Evolutionary conservation across 2,113 vertebrate genomes (phyloP), one percentile per base, ranked within the genome.

Genomic region (Philantomba maxwellii): DNA sequence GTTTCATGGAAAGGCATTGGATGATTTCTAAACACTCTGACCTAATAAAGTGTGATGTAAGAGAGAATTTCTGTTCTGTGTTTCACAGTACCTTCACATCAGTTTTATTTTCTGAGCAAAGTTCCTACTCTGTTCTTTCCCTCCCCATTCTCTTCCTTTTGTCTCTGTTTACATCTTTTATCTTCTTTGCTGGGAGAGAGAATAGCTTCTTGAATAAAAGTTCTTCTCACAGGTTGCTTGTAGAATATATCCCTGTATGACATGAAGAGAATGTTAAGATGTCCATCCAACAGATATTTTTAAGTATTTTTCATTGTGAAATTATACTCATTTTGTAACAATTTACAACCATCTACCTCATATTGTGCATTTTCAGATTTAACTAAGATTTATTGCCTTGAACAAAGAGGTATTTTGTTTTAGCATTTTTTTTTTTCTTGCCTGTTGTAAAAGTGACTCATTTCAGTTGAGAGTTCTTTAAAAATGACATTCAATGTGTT

Each of bases 341-440:
- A 5, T 45, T 94, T 83, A 58, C 89, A 96, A 83, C 57, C 33
- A 36, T 26, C 53, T 93, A 45, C 19, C n/a, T 45, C 43, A 86
- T 58, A 36, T 78, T 49, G 11, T 39, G 15, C 70, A 77, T 21
- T 92, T 55, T 92, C 43, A 70, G 9, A 85, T 87, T 93, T 84
- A 90, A 93, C 43, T 82, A 89, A 94, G n/a, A 30, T 83, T 87
- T 80, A 17, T 91, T 91, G 10, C 16, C 53, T 55, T 55, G 45
- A 94, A 73, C 21, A 87, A 91, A 86, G n/a, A 51, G 28, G 21
- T 83, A 58, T 83, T 96, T 97, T 86, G 11, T 49, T 89, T 96
- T n/a, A 89, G 57, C 23, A 25, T 9, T 94, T 89, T 96, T 62
- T 64, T 97, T 96, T 25, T 58, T 45, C 36, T 85, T 55, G 3